A percentile compares a stretch with the other conserved stretches of the same genome.
phyloP scores from a whole-genome alignment of 2,113 vertebrate genomes.

The Oryzias woworae region DNA sequence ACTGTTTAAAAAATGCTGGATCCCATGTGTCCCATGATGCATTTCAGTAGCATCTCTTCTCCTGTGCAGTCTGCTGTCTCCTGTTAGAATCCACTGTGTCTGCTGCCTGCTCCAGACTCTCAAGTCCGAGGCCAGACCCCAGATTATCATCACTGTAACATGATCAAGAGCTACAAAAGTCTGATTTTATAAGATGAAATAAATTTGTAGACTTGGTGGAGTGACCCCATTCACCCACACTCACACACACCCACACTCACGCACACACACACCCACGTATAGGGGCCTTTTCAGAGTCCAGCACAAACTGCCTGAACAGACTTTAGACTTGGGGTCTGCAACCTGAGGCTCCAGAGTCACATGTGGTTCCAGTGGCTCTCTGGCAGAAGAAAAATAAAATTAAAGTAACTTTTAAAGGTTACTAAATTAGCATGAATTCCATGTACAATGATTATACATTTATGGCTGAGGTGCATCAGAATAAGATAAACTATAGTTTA shows the following conservation, averaged over 20 bases:
- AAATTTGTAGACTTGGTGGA: slow-evolving; percentile 1
- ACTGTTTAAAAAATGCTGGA: neutral
- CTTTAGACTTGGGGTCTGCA: neutral
- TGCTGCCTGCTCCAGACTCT: neutral
- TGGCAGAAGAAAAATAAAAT: too few species aligned
- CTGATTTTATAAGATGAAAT: slow-evolving; percentile 12
- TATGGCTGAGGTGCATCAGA: too few species aligned
- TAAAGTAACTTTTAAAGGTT: too few species aligned
- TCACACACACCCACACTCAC: too few species aligned
- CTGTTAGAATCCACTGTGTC: neutral
- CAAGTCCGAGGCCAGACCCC: neutral
- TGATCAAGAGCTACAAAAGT: slow-evolving; percentile 9
- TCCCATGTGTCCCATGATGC: slow-evolving; percentile 26
- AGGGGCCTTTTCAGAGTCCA: neutral
- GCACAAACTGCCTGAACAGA: slow-evolving; percentile 7
- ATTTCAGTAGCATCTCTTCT: neutral
- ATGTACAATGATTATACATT: too few species aligned
- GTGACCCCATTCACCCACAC: neutral
- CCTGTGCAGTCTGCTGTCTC: slow-evolving; percentile 9
- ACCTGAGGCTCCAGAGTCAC: too few species aligned
- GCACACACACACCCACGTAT: too few species aligned
- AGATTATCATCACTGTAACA: slow-evolving; percentile 8
- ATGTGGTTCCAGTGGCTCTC: too few species aligned
- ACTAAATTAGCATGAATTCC: too few species aligned
- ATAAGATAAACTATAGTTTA: too few species aligned